Percentiles rank a stretch among this genome's conserved stretches.
These are phyloP conservation scores for Astyanax mexicanus DNA, from an alignment of 2,797 vertebrate species.

Conservation along the genomic window DNA sequence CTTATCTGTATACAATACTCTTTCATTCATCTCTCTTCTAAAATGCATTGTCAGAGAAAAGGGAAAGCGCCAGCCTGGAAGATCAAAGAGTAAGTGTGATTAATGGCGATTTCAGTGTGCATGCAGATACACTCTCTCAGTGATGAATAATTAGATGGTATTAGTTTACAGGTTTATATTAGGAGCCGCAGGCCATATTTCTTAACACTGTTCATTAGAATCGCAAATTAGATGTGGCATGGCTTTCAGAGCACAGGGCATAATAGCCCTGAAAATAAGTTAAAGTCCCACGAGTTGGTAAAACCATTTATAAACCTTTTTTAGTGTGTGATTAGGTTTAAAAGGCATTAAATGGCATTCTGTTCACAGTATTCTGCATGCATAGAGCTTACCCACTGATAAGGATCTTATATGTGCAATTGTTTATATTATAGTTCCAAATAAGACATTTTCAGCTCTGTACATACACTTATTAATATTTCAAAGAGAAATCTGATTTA, in stretches of 20 bases:
- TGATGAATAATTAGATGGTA: constrained; percentile 34
- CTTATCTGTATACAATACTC: neutral
- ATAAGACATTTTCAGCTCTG: too few species aligned
- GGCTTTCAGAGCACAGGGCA: neutral
- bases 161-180: constrained; percentile 2
- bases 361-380: too few species aligned
- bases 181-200: neutral
- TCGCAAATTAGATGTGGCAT: neutral
- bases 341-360: too few species aligned
- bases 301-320: too few species aligned
- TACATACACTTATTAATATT: too few species aligned
- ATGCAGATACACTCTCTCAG: constrained; percentile 14
- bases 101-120: constrained; percentile 14
- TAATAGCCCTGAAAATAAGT: neutral
- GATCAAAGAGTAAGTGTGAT: constrained; percentile 30
- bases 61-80: neutral
- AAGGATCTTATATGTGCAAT: too few species aligned
- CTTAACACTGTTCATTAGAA: constrained; percentile 24
- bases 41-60: neutral
- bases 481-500: too few species aligned
- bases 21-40: neutral
- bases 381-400: too few species aligned
- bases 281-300: too few species aligned
- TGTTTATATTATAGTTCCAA: too few species aligned
- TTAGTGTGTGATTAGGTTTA: too few species aligned